Evolutionary conservation across 1,140 invertebrate genomes (phyloP), one percentile per base, ranked within the genome.

Genomic region (Leptopilina clavipes): DNA sequence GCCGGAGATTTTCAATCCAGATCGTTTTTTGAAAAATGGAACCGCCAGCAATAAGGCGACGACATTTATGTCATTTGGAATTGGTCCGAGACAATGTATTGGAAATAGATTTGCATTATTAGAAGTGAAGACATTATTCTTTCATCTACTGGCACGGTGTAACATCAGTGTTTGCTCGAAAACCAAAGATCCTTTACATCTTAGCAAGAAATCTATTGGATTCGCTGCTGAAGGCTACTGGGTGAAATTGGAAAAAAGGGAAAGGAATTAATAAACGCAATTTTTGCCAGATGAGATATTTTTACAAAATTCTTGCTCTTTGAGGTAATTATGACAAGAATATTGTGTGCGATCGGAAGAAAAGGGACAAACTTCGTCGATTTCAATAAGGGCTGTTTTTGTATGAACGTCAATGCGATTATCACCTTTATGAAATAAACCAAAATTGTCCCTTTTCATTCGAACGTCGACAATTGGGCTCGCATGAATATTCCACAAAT

Each of bases 1-100:
- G 74, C 93, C 93, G 1, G 88, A 93, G 7, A 80, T 73, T 14
- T 94, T 90, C 76, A 74, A 89, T 77, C 91, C 91, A 1, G 92
- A 94, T 48, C 84, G 93, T 76, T 94, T 94, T 84, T 77, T 90
- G 1, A 88, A 76, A 12, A 73, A 74, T 54, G 48, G 48, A 1
- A 43, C 74, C 3, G 37, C 37, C 85, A 87, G 65, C 82, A 79
- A 17, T 44, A 74, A 12, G 75, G 78, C 22, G 11, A 76, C 73
- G 72, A 80, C 44, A 81, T 84, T 18, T 88, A 76, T 76, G 70
- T 80, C 31, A 89, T 82, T 82, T 75, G 81, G 81, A 14, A 76
- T 77, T 65, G 81, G 81, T 2, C 81, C 81, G 0, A 75, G 81
- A 70, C 73, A 75, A 52, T 82, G 81, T 43, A 77, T 82, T 6